These are phyloP conservation scores for Hymenopus coronatus DNA, from an alignment of 2,888 invertebrate genomes.

Conservation along the genomic window DNA sequence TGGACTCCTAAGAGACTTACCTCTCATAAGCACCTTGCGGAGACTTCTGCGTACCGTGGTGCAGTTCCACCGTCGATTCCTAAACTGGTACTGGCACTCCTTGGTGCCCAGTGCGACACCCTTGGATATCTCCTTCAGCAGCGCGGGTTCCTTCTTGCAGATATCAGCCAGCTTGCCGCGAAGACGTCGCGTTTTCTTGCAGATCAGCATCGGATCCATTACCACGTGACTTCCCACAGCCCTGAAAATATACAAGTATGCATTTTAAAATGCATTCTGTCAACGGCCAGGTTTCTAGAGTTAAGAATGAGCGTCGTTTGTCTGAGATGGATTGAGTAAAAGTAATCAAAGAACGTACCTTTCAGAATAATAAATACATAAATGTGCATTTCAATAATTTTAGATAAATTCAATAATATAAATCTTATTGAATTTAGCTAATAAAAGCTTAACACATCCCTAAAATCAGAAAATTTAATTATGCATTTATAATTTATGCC, in stretches of 20 bases:
- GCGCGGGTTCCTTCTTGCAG: conserved; percentile 78
- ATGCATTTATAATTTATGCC: no score
- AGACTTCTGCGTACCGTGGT: conserved; percentile 76
- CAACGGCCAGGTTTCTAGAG: neutral
- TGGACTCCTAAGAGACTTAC: conserved; percentile 52
- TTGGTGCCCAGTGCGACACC: conserved; percentile 79
- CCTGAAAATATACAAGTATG: conserved; percentile 51
- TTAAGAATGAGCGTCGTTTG: no score
- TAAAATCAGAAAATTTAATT: no score
- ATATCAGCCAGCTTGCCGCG: conserved; percentile 76
- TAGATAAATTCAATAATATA: no score
- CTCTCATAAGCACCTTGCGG: conserved; percentile 80
- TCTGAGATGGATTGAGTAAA: no score
- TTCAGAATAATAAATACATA: no score
- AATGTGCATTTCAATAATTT: no score
- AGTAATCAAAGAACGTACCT: no score
- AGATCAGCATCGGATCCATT: conserved; percentile 84
- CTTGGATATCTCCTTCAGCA: conserved; percentile 78
- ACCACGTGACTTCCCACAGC: conserved; percentile 82
- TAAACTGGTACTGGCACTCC: conserved; percentile 86
- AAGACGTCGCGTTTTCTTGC: conserved; percentile 78
- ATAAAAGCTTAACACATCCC: no score
- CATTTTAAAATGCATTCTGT: neutral
- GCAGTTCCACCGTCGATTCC: conserved; percentile 85
- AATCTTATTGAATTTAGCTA: no score